Evolutionary conservation across 2,888 invertebrate species (phyloP).

Genomic region (Lasiommata megera): DNA sequence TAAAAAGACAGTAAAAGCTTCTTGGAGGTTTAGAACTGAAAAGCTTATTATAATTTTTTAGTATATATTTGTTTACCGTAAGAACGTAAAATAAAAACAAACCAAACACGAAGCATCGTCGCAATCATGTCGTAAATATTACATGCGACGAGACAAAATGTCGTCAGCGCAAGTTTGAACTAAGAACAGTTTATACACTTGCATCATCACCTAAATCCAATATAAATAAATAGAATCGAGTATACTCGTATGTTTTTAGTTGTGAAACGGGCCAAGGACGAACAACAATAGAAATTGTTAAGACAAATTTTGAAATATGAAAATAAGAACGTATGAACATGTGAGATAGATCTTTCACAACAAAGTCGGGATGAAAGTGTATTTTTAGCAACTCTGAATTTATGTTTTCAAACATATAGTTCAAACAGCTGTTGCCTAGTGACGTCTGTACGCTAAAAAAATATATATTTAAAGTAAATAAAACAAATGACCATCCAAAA

Average conservation of each 20-base stretch:
- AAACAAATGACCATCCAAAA: too few species aligned
- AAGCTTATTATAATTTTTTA: too few species aligned
- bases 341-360: conserved; percentile 26
- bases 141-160: background rate
- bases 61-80: too few species aligned
- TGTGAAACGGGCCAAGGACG: conserved; percentile 61
- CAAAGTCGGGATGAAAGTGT: conserved; percentile 10
- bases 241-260: conserved; percentile 35
- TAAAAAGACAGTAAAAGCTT: too few species aligned
- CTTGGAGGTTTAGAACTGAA: too few species aligned
- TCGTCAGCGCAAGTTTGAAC: background rate
- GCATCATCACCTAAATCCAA: conserved; percentile 50
- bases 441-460: too few species aligned
- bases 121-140: background rate
- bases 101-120: background rate
- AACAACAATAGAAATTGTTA: conserved; percentile 62
- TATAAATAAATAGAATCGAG: conserved; percentile 58
- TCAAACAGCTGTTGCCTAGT: background rate
- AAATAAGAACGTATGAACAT: conserved; percentile 36
- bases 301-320: conserved; percentile 53
- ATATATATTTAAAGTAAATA: too few species aligned
- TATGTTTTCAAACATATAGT: background rate
- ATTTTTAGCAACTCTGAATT: background rate
- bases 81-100: background rate
- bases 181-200: conserved; percentile 39